Base-by-base conservation (phyloP, 2,888 invertebrate genomes). In the Andrena fulva region DNA sequence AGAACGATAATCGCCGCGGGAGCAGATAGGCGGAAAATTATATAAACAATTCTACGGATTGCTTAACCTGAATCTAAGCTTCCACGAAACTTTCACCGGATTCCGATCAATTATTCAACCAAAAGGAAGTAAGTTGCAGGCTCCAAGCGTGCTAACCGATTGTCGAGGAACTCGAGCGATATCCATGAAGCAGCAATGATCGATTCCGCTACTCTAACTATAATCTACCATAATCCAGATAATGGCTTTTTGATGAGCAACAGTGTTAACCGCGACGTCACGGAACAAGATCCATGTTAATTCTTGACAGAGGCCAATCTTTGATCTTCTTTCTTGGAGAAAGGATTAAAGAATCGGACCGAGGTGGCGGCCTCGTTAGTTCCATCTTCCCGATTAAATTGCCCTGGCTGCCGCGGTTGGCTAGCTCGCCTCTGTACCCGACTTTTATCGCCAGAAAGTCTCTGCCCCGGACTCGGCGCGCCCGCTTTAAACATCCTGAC, bases 381-480 rank as follows among this genome's bases (percentile, higher is more conserved):
- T 85, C 76, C 78, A 87, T 87, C 82, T 71, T 71, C 83, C 62
- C 74, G 85, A 87, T 87, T 87, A 87, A 87, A 87, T 83, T 80
- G 71, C 70, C 50, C 62, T 29, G 73, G 52, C 70, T 72, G 35
- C 71, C 60, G 77, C 56, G 75, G 75, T 77, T n/a, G 70, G 27
- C 33, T 56, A 12, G 50, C 71, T 68, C 71, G 62, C 56, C 71
- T 52, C 52, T 27, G 35, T 10, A 54, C 31, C 27, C 27, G 63
- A 64, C 69, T 66, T 78, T 80, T 69, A 73, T 67, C 59, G 56
- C 33, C 35, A 31, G 12, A 16, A 33, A 71, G 29, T 71, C 42
- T 59, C 33, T 8, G 35, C 33, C 31, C 24, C 56, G 16, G 42
- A 42, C 42, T 42, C 16, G 4, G 42, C 10, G 42, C 42, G 42